Conservation (phyloP, 2,888 invertebrate genomes). For the Hoplodrina ambigua region DNA sequence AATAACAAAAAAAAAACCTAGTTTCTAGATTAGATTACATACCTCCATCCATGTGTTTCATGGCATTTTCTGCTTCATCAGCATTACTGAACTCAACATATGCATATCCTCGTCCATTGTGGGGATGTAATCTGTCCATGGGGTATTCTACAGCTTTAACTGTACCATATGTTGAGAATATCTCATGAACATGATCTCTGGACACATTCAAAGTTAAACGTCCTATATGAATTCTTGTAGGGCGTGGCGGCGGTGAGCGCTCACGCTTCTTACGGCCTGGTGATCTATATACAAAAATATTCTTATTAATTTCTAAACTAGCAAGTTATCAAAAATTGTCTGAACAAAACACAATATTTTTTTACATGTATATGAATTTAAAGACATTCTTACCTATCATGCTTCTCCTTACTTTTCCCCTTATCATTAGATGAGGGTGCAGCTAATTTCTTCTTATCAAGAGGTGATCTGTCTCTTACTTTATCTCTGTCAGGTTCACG, state of each 20-base stretch:
- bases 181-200: conserved; percentile 97
- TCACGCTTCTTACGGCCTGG: conserved; percentile 93
- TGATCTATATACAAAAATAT: conserved; percentile 81
- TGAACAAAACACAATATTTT: background rate
- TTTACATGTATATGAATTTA: background rate
- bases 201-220: conserved; percentile 97
- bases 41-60: conserved; percentile 99
- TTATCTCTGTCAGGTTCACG: conserved; percentile 86
- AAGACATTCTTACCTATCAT: conserved; percentile 77
- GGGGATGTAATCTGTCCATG: conserved; percentile 96
- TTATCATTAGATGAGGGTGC: conserved; percentile 81
- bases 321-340: too few relatives aligned
- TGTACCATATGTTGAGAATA: conserved; percentile 96
- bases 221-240: conserved; percentile 98
- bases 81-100: conserved; percentile 98
- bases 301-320: background rate
- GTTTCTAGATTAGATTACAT: conserved; percentile 46
- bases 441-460: conserved; percentile 85
- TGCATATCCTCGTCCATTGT: conserved; percentile 97
- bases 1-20: background rate
- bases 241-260: conserved; percentile 96
- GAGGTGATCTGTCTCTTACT: conserved; percentile 84
- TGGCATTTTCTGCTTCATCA: conserved; percentile 99
- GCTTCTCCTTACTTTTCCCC: conserved; percentile 84
- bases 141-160: conserved; percentile 98